A percentile compares a stretch with the other conserved stretches of the same genome.
These are phyloP conservation scores for Norana najaformis DNA, from an alignment of 2,888 invertebrate species.

Conservation along the genomic window DNA sequence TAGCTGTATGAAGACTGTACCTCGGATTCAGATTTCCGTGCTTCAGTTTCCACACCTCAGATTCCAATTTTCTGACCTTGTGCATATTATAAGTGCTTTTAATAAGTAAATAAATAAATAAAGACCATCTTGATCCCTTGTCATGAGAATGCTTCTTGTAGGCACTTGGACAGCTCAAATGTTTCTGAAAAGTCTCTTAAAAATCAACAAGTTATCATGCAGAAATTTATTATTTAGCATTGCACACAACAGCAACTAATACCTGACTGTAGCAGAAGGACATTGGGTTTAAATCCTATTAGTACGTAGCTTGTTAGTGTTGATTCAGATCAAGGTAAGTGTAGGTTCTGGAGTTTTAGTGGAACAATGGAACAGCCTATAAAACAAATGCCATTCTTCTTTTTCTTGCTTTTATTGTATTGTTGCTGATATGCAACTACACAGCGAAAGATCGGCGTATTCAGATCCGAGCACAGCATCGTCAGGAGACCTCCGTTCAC, in stretches of 20 bases:
- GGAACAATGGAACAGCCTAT: neutral
- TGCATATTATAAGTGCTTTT: no score
- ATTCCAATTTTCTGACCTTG: no score
- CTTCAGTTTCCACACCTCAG: no score
- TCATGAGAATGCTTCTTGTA: neutral
- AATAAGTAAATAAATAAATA: no score
- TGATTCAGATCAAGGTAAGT: neutral
- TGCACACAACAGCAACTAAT: neutral
- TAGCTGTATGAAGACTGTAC: no score
- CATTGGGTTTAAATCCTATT: neutral
- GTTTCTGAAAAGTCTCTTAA: neutral
- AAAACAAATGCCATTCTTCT: neutral
- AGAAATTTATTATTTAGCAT: neutral
- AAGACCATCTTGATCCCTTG: neutral
- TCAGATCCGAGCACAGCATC: neutral
- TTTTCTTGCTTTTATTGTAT: neutral
- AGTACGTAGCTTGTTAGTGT: neutral
- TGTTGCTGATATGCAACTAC: neutral
- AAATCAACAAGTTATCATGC: neutral
- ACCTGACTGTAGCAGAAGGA: neutral
- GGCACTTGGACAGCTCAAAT: neutral
- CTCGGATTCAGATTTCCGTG: no score
- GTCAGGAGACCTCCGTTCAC: neutral
- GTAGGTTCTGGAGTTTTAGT: neutral
- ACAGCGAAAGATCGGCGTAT: neutral